These are phyloP conservation scores for Andrena camellia DNA, from an alignment of 2,888 invertebrate species.

Conservation along the genomic window DNA sequence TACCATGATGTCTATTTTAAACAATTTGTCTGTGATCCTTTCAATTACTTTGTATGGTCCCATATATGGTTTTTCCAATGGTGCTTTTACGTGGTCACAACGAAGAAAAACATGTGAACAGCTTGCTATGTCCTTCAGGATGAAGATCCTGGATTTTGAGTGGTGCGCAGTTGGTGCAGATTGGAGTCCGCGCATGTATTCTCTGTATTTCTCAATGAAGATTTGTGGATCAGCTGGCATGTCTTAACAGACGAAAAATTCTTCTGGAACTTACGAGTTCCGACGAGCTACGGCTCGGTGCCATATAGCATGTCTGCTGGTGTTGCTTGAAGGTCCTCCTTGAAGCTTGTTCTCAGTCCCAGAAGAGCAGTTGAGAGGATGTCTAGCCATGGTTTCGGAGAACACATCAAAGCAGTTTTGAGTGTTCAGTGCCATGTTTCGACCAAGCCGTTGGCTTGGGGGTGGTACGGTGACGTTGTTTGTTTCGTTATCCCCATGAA, in stretches of 20 bases:
- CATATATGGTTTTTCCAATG: constrained; percentile 44
- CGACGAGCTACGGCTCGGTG: background rate
- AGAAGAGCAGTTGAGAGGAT: background rate
- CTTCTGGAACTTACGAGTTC: background rate
- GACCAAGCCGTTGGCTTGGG: background rate
- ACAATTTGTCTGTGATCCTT: background rate
- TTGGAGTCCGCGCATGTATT: background rate
- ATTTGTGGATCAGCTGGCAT: background rate
- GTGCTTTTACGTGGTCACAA: constrained; percentile 18
- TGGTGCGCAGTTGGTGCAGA: background rate
- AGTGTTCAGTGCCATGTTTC: constrained; percentile 17
- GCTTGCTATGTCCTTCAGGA: constrained; percentile 28
- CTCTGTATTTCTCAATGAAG: background rate
- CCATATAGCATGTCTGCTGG: background rate
- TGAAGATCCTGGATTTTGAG: constrained; percentile 25
- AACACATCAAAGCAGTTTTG: constrained; percentile 3
- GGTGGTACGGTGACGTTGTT: background rate
- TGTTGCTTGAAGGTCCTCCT: background rate
- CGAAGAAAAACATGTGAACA: constrained; percentile 52
- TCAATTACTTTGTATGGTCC: constrained; percentile 17
- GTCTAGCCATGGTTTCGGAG: background rate
- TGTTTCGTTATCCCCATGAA: background rate
- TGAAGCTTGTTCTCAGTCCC: background rate
- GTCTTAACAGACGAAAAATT: background rate
- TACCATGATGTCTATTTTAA: background rate